These are phyloP conservation scores for Cirrhinus molitorella DNA, from an alignment of 2,797 vertebrate species.

Conservation along the genomic window DNA sequence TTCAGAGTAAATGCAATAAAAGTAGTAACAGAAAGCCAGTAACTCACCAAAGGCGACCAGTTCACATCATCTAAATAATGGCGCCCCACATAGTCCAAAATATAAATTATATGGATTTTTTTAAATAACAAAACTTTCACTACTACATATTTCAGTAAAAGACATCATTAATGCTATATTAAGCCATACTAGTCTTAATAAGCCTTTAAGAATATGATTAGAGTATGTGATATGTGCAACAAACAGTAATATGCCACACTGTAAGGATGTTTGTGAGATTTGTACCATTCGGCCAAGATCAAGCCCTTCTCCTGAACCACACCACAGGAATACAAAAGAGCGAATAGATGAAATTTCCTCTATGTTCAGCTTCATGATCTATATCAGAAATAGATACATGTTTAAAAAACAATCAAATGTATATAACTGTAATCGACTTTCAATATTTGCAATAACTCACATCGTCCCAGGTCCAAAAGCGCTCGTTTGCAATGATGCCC, in stretches of 20 bases:
- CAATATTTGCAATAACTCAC: constrained; percentile 67
- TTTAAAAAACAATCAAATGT: neutral
- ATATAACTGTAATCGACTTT: neutral
- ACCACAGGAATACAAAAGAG: constrained; percentile 98
- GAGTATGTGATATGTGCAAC: neutral
- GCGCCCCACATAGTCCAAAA: too few relatives aligned
- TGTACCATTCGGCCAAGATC: constrained; percentile 95
- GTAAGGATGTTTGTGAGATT: constrained; percentile 5
- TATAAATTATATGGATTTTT: too few relatives aligned
- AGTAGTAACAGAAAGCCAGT: too few relatives aligned
- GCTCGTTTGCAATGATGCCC: constrained; percentile 93
- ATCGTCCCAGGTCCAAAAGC: constrained; percentile 98
- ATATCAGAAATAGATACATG: constrained; percentile 39
- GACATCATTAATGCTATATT: too few relatives aligned
- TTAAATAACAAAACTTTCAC: too few relatives aligned
- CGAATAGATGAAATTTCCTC: constrained; percentile 94
- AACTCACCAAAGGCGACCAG: too few relatives aligned
- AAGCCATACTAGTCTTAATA: too few relatives aligned
- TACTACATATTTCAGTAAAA: too few relatives aligned
- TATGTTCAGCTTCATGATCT: constrained; percentile 99
- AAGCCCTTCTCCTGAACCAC: constrained; percentile 95
- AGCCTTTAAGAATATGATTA: constrained; percentile 8
- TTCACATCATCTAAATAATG: too few relatives aligned
- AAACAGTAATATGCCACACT: neutral
- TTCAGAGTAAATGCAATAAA: too few relatives aligned